Evolutionary conservation across 2,888 invertebrate species (phyloP).

Genomic region (Bibio marci): DNA sequence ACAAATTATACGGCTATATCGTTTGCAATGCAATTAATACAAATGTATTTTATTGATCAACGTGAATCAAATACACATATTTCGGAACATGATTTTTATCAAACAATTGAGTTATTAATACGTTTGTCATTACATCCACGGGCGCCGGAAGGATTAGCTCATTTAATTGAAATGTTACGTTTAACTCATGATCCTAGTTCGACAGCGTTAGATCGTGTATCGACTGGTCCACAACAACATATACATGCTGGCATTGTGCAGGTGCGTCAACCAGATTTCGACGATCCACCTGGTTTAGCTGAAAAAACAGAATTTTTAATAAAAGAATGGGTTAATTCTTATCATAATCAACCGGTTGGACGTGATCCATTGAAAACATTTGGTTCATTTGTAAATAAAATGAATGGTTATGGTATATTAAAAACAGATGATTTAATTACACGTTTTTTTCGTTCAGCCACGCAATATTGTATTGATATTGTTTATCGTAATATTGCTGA

Average conservation of each 20-base stretch:
- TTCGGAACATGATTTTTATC: constrained; percentile 68
- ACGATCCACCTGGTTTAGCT: constrained; percentile 84
- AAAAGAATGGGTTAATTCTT: constrained; percentile 89
- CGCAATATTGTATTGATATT: constrained; percentile 90
- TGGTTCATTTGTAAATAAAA: constrained; percentile 83
- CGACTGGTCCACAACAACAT: constrained; percentile 68
- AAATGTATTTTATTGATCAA: constrained; percentile 73
- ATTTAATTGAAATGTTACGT: constrained; percentile 65
- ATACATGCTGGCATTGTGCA: constrained; percentile 86
- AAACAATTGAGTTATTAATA: constrained; percentile 70
- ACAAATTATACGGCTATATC: constrained; percentile 63
- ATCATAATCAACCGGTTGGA: constrained; percentile 57
- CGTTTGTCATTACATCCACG: constrained; percentile 58
- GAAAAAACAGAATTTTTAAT: constrained; percentile 90
- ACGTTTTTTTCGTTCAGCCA: constrained; percentile 89
- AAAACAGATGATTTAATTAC: constrained; percentile 97
- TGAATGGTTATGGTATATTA: constrained; percentile 90
- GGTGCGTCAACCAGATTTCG: constrained; percentile 67
- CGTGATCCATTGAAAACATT: constrained; percentile 83
- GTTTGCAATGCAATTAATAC: constrained; percentile 84
- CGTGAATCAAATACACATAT: constrained; percentile 50
- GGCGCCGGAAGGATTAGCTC: constrained; percentile 67
- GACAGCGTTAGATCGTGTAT: constrained; percentile 58
- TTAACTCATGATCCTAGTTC: constrained; percentile 52
- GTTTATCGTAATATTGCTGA: constrained; percentile 74